These are phyloP conservation scores for Lasiurus cinereus DNA, from an alignment of 2,113 vertebrate species.

Conservation along the genomic window DNA sequence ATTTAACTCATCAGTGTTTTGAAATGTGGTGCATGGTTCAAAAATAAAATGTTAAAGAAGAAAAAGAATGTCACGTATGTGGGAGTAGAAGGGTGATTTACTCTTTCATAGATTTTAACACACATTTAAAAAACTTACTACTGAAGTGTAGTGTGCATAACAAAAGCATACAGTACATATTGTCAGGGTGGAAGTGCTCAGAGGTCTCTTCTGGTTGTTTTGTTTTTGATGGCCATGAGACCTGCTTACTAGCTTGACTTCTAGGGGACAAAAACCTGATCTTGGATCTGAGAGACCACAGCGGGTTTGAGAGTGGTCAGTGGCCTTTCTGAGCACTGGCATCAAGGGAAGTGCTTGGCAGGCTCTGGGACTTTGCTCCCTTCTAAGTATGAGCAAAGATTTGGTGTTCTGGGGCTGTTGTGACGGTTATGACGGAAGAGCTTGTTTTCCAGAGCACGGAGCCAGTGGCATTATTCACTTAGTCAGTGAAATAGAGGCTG, in stretches of 20 bases:
- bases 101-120: not conserved
- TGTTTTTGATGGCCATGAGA: not conserved
- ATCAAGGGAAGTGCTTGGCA: not conserved
- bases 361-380: not conserved
- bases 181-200: not conserved
- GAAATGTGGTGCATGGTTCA: not conserved
- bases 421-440: not conserved
- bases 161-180: not conserved
- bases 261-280: not conserved
- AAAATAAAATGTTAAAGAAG: not conserved
- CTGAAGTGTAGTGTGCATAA: not conserved
- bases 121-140: not conserved
- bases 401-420: not conserved
- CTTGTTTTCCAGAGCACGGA: not conserved
- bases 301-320: not conserved
- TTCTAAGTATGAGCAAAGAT: not conserved
- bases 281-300: not conserved
- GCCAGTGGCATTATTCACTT: not conserved
- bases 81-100: not conserved
- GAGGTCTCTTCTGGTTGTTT: not conserved
- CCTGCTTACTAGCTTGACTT: not conserved
- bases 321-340: not conserved
- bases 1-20: conserved; percentile 21
- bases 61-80: not conserved
- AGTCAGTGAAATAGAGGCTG: not conserved